Evolutionary conservation across 2,888 invertebrate species (phyloP).

Genomic region (Parochlus steinenii): DNA sequence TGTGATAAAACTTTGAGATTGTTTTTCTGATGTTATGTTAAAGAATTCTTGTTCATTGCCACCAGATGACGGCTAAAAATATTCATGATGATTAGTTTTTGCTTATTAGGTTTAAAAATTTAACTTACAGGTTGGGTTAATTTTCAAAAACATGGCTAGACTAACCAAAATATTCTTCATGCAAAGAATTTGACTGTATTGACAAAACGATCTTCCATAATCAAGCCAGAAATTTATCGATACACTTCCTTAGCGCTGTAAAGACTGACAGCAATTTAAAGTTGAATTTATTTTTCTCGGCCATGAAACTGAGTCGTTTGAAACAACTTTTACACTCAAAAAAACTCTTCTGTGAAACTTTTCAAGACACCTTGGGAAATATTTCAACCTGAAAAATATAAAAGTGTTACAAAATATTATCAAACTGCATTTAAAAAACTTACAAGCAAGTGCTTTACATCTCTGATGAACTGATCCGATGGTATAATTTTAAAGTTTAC

Average conservation of each 20-base stretch:
- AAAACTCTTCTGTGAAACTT: constrained; percentile 25
- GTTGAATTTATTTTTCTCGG: constrained; percentile 18
- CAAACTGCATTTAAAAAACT: too few species aligned
- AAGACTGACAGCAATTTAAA: constrained; percentile 22
- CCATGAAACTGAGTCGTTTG: constrained; percentile 22
- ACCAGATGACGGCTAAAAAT: too few species aligned
- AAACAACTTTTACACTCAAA: constrained; percentile 26
- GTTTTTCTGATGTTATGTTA: constrained; percentile 42
- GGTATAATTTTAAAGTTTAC: too few species aligned
- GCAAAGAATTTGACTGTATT: constrained; percentile 18
- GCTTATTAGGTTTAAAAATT: neutral
- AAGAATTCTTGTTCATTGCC: constrained; percentile 15
- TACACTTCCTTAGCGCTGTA: constrained; percentile 39
- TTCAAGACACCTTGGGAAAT: constrained; percentile 32
- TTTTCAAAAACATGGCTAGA: constrained; percentile 21
- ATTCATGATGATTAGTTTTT: neutral
- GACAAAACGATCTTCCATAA: constrained; percentile 32
- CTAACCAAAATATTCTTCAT: constrained; percentile 22
- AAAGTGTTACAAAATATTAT: too few species aligned
- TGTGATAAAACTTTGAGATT: constrained; percentile 41
- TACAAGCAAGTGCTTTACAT: too few species aligned
- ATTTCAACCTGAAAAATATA: constrained; percentile 33
- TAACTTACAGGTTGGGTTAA: constrained; percentile 20
- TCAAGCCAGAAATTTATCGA: constrained; percentile 39
- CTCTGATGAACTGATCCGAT: constrained; percentile 8